Evolutionary conservation across 2,888 invertebrate genomes (phyloP), one percentile per base, ranked within the genome.

Genomic region (Agonopterix alstromeriana): DNA sequence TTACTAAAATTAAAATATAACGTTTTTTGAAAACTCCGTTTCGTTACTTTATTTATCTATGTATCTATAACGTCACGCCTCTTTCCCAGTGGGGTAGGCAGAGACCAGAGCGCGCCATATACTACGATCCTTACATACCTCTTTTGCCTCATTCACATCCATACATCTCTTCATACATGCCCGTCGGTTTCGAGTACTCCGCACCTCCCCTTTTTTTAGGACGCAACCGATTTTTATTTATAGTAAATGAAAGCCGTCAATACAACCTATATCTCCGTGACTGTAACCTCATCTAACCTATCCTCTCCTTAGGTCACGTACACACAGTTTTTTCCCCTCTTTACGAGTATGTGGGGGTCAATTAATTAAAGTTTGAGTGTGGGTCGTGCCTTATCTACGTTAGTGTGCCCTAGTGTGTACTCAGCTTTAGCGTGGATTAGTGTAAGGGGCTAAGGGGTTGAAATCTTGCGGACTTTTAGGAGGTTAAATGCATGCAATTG

Each of bases 291-390:
- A 43, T 9, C 48, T 45, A 47, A 51, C 57, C 51, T 54, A 52
- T 47, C 43, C 41, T 46, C 53, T 48, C 54, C 52, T 54, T 42
- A 52, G 62, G 64, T 63, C 72, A 71, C 71, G 70, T 64, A 56
- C 60, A 49, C 51, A 51, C 53, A 61, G 10, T 67, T 72, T 73
- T 72, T 71, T 62, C 65, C 60, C 62, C 58, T 63, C 63, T 60
- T 63, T 52, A 57, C 58, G 56, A 52, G 58, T 57, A 61, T 66
- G 64, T 59, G 60, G 51, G 51, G 51, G 51, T 56, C 68, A 62
- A 73, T 73, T 73, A 73, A 73, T 73, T 73, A 71, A 71, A 68
- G 65, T 72, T 69, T 62, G 66, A 73, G 68, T 65, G 63, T 61
- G 56, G 49, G 56, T 55, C 73, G 73, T 73, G 73, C 73, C 68